Conservation (phyloP, 37 sponge, comb jelly and placozoan species). For the Mnemiopsis leidyi region DNA sequence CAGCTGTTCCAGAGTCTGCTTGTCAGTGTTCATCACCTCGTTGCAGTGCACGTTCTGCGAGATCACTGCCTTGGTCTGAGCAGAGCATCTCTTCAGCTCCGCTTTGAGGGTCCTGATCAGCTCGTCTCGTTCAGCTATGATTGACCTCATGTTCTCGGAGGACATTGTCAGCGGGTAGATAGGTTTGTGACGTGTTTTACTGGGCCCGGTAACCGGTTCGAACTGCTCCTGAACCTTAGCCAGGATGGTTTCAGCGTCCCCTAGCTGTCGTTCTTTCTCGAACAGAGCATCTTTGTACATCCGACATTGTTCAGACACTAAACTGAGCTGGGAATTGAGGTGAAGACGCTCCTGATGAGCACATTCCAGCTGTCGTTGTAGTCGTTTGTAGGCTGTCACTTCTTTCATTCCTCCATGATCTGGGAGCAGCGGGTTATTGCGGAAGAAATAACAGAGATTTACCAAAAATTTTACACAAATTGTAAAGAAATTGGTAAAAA, state of each 20-base stretch:
- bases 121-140: slow-evolving; percentile 29
- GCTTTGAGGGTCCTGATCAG: slow-evolving; percentile 13
- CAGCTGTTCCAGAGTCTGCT: neutral
- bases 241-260: neutral
- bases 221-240: slow-evolving; percentile 23
- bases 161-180: slow-evolving; percentile 57
- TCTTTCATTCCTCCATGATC: slow-evolving; percentile 39
- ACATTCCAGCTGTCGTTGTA: slow-evolving; percentile 35
- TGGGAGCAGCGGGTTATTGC: too few species aligned
- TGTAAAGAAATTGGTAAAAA: too few species aligned
- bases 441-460: too few species aligned
- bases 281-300: slow-evolving; percentile 46
- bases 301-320: slow-evolving; percentile 21
- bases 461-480: too few species aligned
- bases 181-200: slow-evolving; percentile 53
- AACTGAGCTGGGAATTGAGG: slow-evolving; percentile 1
- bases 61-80: slow-evolving; percentile 53
- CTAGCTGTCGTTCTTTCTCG: slow-evolving; percentile 40
- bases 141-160: slow-evolving; percentile 48
- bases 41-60: slow-evolving; percentile 44
- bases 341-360: slow-evolving; percentile 43
- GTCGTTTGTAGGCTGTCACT: slow-evolving; percentile 1
- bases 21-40: neutral
- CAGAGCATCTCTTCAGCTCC: slow-evolving; percentile 42
- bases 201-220: slow-evolving; percentile 12